These are phyloP conservation scores for Lasioglossum malachurum DNA, from an alignment of 2,888 invertebrate species.

Conservation along the genomic window DNA sequence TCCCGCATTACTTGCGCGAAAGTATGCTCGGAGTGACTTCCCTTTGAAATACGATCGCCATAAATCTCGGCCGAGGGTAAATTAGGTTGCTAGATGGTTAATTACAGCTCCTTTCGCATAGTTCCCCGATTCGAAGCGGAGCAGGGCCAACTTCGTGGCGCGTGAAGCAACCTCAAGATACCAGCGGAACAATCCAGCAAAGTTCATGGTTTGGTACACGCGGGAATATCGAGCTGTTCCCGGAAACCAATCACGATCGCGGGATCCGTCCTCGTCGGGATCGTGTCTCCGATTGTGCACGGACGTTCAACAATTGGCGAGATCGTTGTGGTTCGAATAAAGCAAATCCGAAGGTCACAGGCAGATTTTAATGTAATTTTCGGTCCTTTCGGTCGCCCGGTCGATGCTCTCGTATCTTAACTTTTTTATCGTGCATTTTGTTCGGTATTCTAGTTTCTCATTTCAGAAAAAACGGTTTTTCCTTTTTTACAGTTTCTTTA, in stretches of 20 bases:
- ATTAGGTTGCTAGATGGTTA: conserved; percentile 21
- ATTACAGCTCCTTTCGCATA: conserved; percentile 23
- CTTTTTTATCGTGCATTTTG: no score
- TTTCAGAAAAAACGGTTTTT: no score
- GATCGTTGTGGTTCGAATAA: neutral
- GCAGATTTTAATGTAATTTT: neutral
- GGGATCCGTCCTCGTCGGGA: neutral
- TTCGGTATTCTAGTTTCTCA: no score
- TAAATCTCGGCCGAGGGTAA: conserved; percentile 12
- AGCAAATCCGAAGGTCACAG: neutral
- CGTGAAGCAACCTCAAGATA: conserved; percentile 18
- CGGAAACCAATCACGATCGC: neutral
- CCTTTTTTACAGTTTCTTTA: no score
- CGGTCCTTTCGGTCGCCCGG: no score
- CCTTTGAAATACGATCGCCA: conserved; percentile 17
- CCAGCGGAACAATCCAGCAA: conserved; percentile 5
- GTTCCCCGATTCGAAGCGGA: conserved; percentile 9
- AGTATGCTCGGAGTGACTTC: conserved; percentile 14
- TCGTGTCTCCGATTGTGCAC: neutral
- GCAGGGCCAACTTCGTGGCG: conserved; percentile 6
- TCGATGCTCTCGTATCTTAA: no score
- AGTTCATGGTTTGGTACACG: conserved; percentile 13
- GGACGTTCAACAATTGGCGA: neutral
- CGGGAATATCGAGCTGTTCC: conserved; percentile 13
- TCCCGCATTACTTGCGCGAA: conserved; percentile 15